These are phyloP conservation scores for Poicephalus gulielmi DNA, from an alignment of 2,113 vertebrate species.

Conservation along the genomic window DNA sequence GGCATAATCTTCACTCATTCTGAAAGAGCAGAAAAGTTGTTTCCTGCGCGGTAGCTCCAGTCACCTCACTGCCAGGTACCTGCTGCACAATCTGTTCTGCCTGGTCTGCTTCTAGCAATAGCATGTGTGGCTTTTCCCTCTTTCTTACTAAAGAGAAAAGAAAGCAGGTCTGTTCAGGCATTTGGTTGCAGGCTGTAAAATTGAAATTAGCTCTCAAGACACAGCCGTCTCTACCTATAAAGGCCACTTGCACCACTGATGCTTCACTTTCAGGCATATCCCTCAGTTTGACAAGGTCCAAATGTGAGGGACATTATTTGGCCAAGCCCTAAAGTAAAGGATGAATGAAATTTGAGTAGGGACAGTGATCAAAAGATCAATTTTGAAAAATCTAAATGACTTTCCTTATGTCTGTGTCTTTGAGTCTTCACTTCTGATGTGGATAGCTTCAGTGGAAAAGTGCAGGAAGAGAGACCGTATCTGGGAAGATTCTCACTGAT, in stretches of 20 bases:
- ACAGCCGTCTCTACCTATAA: conserved; percentile 4
- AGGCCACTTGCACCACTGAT: conserved; percentile 26
- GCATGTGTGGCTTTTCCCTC: conserved; percentile 39
- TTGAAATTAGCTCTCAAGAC: conserved; percentile 63
- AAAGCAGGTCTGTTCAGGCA: conserved; percentile 53
- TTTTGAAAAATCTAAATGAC: neutral
- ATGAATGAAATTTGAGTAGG: neutral
- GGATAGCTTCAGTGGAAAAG: neutral
- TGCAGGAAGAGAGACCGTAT: neutral
- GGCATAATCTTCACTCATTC: conserved; percentile 43
- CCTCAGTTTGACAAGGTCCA: neutral
- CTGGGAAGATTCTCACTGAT: neutral
- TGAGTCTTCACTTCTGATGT: neutral
- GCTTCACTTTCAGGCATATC: neutral
- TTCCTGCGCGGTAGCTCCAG: neutral
- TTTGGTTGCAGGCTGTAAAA: conserved; percentile 41
- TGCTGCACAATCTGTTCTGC: neutral
- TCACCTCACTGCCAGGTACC: conserved; percentile 34
- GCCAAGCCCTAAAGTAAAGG: neutral
- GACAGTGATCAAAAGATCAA: neutral
- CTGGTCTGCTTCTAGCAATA: conserved; percentile 34
- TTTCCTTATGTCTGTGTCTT: neutral
- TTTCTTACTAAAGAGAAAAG: conserved; percentile 18
- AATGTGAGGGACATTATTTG: accelerated
- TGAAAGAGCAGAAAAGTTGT: conserved; percentile 51